These are phyloP conservation scores for Leptinotarsa peninsularis DNA, from an alignment of 2,888 invertebrate species.

Conservation along the genomic window DNA sequence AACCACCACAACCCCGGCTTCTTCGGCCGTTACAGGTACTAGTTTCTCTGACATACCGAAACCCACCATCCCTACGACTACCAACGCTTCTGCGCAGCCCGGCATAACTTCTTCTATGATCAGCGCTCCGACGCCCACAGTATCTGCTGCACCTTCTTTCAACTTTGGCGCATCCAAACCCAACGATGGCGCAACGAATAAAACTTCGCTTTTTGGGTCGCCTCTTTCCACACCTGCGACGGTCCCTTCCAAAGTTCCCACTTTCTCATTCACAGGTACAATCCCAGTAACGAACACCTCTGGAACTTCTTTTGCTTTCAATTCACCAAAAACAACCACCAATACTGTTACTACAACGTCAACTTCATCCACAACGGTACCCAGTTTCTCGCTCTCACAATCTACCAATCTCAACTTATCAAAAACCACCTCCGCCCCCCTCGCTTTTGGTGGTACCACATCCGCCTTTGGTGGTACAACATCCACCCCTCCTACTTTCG, in stretches of 20 bases:
- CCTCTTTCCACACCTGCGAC: not conserved
- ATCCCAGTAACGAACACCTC: not conserved
- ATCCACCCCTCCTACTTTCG: conserved; percentile 26
- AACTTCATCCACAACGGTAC: conserved; percentile 20
- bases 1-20: not conserved
- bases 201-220: not conserved
- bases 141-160: conserved; percentile 22
- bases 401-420: not conserved
- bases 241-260: not conserved
- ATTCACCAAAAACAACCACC: conserved; percentile 24
- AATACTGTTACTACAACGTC: conserved; percentile 21
- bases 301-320: conserved; percentile 29
- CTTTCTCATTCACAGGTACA: conserved; percentile 9
- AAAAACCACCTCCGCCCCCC: not conserved
- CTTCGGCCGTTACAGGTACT: conserved; percentile 3
- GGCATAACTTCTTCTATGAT: conserved; percentile 12
- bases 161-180: conserved; percentile 34
- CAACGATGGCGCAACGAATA: conserved; percentile 6
- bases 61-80: conserved; percentile 19
- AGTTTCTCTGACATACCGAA: conserved; percentile 33
- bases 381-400: not conserved
- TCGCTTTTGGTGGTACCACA: not conserved
- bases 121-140: conserved; percentile 1
- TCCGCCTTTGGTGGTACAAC: conserved; percentile 10
- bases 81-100: conserved; percentile 16